Evolutionary conservation across 1,140 invertebrate species (phyloP).

Genomic region (Caerostris extrusa): DNA sequence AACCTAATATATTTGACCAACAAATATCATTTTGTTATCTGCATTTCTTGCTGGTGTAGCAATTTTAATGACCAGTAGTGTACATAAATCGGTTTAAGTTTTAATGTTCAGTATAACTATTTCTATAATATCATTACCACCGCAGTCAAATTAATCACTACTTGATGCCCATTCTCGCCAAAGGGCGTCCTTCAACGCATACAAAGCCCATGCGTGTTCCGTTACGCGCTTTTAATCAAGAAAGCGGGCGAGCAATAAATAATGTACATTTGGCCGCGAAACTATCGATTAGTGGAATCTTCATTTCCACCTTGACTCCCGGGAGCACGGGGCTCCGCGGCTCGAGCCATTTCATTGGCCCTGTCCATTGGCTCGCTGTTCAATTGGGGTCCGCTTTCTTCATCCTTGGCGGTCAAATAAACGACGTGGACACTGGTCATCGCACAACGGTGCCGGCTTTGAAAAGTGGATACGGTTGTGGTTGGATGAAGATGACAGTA

Average conservation of each 20-base stretch:
- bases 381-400: not conserved
- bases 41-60: too few relatives aligned
- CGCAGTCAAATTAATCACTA: not conserved
- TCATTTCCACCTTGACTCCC: constrained; percentile 32
- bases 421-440: constrained; percentile 9
- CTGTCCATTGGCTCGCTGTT: not conserved
- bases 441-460: not conserved
- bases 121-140: not conserved
- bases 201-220: not conserved
- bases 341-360: constrained; percentile 43
- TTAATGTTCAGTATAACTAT: too few relatives aligned
- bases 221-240: constrained; percentile 31
- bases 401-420: constrained; percentile 23
- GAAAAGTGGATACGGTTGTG: not conserved
- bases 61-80: too few relatives aligned
- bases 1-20: too few relatives aligned
- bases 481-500: too few relatives aligned
- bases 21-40: too few relatives aligned
- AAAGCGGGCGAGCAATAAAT: constrained; percentile 32
- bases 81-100: too few relatives aligned
- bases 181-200: not conserved
- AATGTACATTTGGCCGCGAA: constrained; percentile 42
- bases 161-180: not conserved
- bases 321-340: not conserved
- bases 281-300: not conserved